These are phyloP conservation scores for Acanthosepion esculentum DNA, from an alignment of 2,888 invertebrate genomes.

Conservation along the genomic window DNA sequence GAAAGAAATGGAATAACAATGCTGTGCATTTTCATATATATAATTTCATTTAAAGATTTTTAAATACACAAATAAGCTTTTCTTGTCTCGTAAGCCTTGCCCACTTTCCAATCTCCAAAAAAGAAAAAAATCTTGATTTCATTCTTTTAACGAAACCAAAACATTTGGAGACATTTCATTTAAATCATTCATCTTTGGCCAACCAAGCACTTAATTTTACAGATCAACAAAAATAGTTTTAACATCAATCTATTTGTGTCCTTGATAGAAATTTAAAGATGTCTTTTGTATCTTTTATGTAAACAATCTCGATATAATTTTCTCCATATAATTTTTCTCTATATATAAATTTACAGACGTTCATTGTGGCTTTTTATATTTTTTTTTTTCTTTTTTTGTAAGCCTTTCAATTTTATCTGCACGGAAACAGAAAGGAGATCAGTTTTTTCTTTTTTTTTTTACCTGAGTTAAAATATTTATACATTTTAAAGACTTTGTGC, in stretches of 20 bases:
- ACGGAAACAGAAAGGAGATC: neutral
- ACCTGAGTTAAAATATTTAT: neutral
- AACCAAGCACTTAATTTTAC: neutral
- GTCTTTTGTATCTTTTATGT: neutral
- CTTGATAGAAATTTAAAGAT: neutral
- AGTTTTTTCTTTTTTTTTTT: neutral
- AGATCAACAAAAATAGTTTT: conserved; percentile 14
- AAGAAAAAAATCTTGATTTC: neutral
- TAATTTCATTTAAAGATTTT: neutral
- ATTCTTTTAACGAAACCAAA: neutral
- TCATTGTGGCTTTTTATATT: neutral
- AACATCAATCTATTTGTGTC: neutral
- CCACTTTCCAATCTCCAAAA: neutral
- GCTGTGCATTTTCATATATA: conserved; percentile 10
- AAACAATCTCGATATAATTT: conserved; percentile 11
- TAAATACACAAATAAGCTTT: conserved; percentile 33
- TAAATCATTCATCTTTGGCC: neutral
- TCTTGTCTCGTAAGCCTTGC: conserved; percentile 3
- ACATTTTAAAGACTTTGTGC: neutral
- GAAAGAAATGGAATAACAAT: conserved; percentile 33
- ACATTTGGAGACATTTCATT: neutral
- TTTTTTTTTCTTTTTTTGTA: neutral
- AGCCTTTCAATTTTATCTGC: neutral
- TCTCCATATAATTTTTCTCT: neutral
- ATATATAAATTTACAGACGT: neutral